Evolutionary conservation across 2,113 vertebrate genomes (phyloP).

Genomic region (Prinia subflava): DNA sequence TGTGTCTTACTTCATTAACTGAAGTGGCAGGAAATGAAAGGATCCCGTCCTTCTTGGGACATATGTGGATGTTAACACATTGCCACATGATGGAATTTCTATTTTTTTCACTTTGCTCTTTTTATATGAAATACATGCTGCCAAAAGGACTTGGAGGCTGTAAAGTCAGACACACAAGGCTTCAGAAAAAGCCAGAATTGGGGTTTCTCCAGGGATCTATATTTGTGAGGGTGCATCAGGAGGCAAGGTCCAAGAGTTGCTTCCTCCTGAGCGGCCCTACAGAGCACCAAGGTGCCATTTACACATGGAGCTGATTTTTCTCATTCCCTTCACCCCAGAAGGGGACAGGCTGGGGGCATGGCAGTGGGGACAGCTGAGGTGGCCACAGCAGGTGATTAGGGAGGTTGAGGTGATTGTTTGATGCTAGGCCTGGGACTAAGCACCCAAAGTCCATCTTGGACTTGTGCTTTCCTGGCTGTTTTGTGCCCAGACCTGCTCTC

Average conservation of each 20-base stretch:
- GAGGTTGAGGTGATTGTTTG: background rate
- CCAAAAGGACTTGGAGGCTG: conserved; percentile 13
- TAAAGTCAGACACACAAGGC: conserved; percentile 21
- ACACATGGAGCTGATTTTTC: background rate
- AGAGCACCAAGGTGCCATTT: background rate
- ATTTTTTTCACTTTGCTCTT: conserved; percentile 61
- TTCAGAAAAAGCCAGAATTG: background rate
- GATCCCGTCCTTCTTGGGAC: conserved; percentile 58
- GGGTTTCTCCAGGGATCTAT: background rate
- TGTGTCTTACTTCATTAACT: conserved; percentile 59
- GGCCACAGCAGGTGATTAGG: background rate
- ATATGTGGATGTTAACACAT: conserved; percentile 64
- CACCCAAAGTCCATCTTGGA: background rate
- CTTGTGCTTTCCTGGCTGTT: background rate
- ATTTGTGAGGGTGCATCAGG: background rate
- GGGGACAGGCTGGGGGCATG: background rate
- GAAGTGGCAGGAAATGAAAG: conserved; percentile 55
- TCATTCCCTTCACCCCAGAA: background rate
- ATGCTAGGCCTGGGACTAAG: background rate
- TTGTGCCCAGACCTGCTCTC: background rate
- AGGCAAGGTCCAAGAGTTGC: background rate
- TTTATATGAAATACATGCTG: conserved; percentile 35
- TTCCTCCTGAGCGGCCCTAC: background rate
- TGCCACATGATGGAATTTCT: conserved; percentile 53
- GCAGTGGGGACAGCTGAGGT: background rate